These are phyloP conservation scores for Tricholauxania praeusta DNA, from an alignment of 2,888 invertebrate genomes.

Conservation along the genomic window DNA sequence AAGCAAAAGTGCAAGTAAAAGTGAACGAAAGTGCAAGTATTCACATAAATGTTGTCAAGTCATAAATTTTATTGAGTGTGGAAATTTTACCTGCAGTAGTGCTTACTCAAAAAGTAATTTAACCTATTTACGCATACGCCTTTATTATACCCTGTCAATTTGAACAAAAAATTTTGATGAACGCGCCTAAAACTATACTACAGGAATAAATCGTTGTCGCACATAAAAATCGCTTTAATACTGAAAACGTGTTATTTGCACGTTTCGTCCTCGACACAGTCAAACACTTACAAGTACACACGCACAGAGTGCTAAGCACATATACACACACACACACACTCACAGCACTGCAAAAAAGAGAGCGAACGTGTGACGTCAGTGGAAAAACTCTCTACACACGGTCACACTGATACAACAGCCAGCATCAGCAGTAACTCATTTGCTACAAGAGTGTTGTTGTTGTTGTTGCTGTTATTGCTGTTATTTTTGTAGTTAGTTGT, in stretches of 20 bases:
- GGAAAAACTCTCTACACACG: conserved; percentile 1
- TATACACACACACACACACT: conserved; percentile 24
- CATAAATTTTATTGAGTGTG: too few species aligned
- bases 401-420: conserved; percentile 21
- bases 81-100: too few species aligned
- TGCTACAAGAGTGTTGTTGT: conserved; percentile 28
- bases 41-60: not conserved
- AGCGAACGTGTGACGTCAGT: conserved; percentile 28
- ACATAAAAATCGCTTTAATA: conserved; percentile 14
- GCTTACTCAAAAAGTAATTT: too few species aligned
- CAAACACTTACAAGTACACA: conserved; percentile 15
- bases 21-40: conserved; percentile 1
- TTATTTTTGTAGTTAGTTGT: conserved; percentile 24
- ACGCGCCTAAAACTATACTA: conserved; percentile 35
- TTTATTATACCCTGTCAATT: conserved; percentile 18
- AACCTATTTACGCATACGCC: too few species aligned
- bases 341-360: conserved; percentile 7
- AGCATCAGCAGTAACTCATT: conserved; percentile 38
- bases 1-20: conserved; percentile 16
- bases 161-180: not conserved
- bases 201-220: not conserved
- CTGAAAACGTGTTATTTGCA: conserved; percentile 9
- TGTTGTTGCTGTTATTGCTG: conserved; percentile 33
- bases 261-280: conserved; percentile 25
- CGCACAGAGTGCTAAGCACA: conserved; percentile 5